phyloP scores from a whole-genome alignment of 2,888 invertebrate species.

The Schizotus pectinicornis region DNA sequence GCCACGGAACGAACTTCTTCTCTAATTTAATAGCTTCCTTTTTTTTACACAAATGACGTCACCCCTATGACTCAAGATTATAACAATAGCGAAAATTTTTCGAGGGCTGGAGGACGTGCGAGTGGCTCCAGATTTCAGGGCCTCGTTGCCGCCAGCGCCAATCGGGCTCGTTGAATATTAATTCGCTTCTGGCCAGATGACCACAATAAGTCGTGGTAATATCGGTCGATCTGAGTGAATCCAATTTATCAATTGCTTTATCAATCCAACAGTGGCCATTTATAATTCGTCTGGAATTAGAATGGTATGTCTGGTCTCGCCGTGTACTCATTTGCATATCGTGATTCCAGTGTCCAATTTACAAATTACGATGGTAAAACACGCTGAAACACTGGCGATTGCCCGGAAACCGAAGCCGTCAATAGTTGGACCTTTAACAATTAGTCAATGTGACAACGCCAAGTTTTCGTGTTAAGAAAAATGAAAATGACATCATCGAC shows the following conservation, averaged over 20 bases:
- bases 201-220: conserved; percentile 30
- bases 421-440: conserved; percentile 5
- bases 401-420: conserved; percentile 6
- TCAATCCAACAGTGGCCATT: conserved; percentile 40
- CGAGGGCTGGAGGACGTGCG: too few species aligned
- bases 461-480: too few species aligned
- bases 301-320: conserved; percentile 32
- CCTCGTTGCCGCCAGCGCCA: too few species aligned
- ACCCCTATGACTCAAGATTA: too few species aligned
- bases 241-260: conserved; percentile 41
- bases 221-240: conserved; percentile 41
- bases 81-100: too few species aligned
- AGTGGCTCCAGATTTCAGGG: too few species aligned
- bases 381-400: conserved; percentile 22
- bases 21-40: too few species aligned
- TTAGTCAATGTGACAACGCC: conserved; percentile 7
- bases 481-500: too few species aligned
- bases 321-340: conserved; percentile 37
- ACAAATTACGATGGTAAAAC: conserved; percentile 33
- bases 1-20: too few species aligned
- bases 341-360: conserved; percentile 35
- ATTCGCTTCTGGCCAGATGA: conserved; percentile 5
- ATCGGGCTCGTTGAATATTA: conserved; percentile 13
- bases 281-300: conserved; percentile 40
- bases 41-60: too few species aligned